Percentiles rank a stretch among this genome's conserved stretches.
phyloP scores from a whole-genome alignment of 2,888 invertebrate species.

The Phoenoteleia sp. region DNA sequence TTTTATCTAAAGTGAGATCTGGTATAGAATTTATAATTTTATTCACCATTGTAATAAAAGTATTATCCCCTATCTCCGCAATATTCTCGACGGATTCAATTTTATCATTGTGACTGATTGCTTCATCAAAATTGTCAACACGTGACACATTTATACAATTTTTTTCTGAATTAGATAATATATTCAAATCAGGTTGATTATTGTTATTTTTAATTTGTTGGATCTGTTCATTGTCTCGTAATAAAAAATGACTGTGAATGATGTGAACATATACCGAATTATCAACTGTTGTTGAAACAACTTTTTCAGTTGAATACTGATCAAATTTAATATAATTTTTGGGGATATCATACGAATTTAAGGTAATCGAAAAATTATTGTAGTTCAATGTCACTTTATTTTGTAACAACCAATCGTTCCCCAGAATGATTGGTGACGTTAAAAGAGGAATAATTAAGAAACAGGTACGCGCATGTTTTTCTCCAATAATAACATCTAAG shows the following conservation, averaged over 20 bases:
- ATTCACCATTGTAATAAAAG: background rate
- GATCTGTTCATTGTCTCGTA: background rate
- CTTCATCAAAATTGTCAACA: too few relatives aligned
- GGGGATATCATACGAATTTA: background rate
- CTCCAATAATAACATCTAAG: background rate
- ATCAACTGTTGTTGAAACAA: background rate
- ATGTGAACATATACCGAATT: background rate
- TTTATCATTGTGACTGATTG: too few relatives aligned
- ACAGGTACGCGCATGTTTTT: background rate
- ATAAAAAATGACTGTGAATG: background rate
- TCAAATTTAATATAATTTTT: conserved; percentile 6
- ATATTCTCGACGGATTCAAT: too few relatives aligned
- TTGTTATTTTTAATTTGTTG: background rate
- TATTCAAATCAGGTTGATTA: too few relatives aligned
- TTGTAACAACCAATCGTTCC: background rate
- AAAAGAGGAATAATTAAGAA: background rate
- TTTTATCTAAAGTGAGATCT: background rate
- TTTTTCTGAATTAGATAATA: too few relatives aligned
- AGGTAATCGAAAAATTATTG: background rate
- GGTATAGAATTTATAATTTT: background rate
- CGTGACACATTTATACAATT: too few relatives aligned
- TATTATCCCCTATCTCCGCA: too few relatives aligned
- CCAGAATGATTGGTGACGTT: background rate
- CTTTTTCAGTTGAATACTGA: background rate
- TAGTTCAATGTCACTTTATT: background rate